Percentiles rank a stretch among this genome's conserved stretches.
Conservation (phyloP, 2,797 vertebrate species). For the Tachyglossus aculeatus region DNA sequence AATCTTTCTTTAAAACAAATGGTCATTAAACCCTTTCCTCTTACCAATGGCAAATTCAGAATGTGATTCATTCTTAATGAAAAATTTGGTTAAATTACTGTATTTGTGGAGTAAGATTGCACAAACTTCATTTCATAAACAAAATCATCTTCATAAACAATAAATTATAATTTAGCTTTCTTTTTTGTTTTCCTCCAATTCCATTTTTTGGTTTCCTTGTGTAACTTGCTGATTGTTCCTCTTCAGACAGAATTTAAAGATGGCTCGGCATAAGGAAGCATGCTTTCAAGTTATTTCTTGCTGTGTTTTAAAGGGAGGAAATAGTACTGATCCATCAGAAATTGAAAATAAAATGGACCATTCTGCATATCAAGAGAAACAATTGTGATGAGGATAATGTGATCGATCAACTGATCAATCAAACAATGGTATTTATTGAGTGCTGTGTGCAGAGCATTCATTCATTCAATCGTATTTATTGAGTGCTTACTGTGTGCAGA, state of each 20-base stretch:
- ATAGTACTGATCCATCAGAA: too few relatives aligned
- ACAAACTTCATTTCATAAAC: constrained; percentile 49
- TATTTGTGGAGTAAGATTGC: constrained; percentile 53
- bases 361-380: too few relatives aligned
- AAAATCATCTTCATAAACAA: constrained; percentile 57
- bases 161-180: constrained; percentile 49
- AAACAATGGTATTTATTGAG: too few relatives aligned
- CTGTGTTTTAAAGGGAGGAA: too few relatives aligned
- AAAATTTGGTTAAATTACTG: constrained; percentile 63
- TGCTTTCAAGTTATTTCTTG: too few relatives aligned
- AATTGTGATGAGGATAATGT: too few relatives aligned
- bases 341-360: too few relatives aligned
- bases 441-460: too few relatives aligned
- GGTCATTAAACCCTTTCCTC: constrained; percentile 63
- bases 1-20: constrained; percentile 68
- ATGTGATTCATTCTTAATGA: constrained; percentile 58
- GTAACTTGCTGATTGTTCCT: constrained; percentile 34
- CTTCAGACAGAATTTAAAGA: constrained; percentile 12
- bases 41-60: constrained; percentile 51
- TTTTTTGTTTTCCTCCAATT: constrained; percentile 38
- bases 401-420: too few relatives aligned
- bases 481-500: too few relatives aligned
- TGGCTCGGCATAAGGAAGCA: too few relatives aligned
- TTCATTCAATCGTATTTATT: too few relatives aligned
- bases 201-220: constrained; percentile 20